These are phyloP conservation scores for Calameuta idolon DNA, from an alignment of 2,888 invertebrate species.

Conservation along the genomic window DNA sequence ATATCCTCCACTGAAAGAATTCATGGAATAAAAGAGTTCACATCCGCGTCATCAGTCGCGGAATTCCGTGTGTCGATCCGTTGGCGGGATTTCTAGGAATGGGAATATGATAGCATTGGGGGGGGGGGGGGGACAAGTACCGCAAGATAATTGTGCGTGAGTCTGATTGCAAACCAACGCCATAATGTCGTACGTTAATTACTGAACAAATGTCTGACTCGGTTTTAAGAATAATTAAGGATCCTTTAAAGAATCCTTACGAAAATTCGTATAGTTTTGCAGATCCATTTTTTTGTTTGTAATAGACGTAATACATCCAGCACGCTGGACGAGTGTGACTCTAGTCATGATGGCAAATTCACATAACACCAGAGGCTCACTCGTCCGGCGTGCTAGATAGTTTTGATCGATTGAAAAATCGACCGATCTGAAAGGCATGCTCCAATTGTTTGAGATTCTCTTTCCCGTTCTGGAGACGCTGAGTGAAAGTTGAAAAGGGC, in stretches of 20 bases:
- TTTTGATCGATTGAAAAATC: constrained; percentile 9
- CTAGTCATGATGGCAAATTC: constrained; percentile 58
- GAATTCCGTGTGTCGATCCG: constrained; percentile 7
- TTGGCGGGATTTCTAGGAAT: background rate
- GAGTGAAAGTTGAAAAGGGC: constrained; percentile 27
- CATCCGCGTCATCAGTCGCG: constrained; percentile 1
- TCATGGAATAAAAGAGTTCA: constrained; percentile 5
- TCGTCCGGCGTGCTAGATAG: constrained; percentile 50
- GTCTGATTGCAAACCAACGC: background rate
- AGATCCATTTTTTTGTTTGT: background rate
- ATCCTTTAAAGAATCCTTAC: background rate
- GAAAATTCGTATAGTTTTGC: background rate
- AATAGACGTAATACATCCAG: background rate
- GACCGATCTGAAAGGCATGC: constrained; percentile 2
- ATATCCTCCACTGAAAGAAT: constrained; percentile 45
- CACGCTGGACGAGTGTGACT: constrained; percentile 62
- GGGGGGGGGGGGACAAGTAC: background rate
- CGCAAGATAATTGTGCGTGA: background rate
- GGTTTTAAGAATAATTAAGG: background rate
- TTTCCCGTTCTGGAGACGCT: background rate
- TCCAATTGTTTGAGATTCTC: background rate
- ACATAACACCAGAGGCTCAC: constrained; percentile 62
- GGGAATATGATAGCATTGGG: background rate
- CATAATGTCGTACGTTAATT: background rate
- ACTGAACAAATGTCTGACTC: background rate